These are phyloP conservation scores for Haliclona indistincta DNA, from an alignment of 37 sponge, comb jelly and placozoan species.

Conservation along the genomic window DNA sequence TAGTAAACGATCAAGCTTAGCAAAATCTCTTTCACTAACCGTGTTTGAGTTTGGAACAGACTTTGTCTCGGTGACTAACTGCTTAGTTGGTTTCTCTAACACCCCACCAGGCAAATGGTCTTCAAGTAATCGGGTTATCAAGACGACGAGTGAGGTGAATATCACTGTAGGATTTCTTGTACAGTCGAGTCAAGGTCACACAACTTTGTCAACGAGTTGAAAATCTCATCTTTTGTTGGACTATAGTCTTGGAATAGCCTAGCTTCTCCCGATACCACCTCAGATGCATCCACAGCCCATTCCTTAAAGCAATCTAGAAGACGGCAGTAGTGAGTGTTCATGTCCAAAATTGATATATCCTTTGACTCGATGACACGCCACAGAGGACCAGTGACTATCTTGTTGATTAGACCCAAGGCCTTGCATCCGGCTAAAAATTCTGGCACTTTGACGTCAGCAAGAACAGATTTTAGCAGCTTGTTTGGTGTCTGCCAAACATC, in stretches of 20 bases:
- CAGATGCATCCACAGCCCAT: slow-evolving; percentile 26
- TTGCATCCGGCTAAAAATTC: slow-evolving; percentile 11
- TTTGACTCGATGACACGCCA: slow-evolving; percentile 33
- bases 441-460: slow-evolving; percentile 5
- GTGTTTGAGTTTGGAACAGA: slow-evolving; percentile 32
- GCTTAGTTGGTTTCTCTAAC: neutral
- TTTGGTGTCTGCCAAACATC: slow-evolving; percentile 32
- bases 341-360: slow-evolving; percentile 29
- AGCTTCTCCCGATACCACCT: slow-evolving; percentile 14
- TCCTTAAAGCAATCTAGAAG: neutral
- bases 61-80: slow-evolving; percentile 3
- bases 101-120: slow-evolving; percentile 20
- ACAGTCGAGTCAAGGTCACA: slow-evolving; percentile 9
- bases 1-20: no score
- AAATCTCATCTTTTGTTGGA: neutral
- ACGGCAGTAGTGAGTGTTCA: slow-evolving; percentile 7
- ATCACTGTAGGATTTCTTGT: slow-evolving; percentile 8
- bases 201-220: neutral
- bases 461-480: slow-evolving; percentile 21
- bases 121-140: neutral
- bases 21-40: slow-evolving; percentile 25
- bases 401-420: no score
- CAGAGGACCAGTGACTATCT: slow-evolving; percentile 39
- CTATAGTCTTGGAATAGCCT: slow-evolving; percentile 10
- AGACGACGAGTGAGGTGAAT: neutral